phyloP scores from a whole-genome alignment of 1,140 invertebrate genomes.

The Zaprionus kolodkinae region DNA sequence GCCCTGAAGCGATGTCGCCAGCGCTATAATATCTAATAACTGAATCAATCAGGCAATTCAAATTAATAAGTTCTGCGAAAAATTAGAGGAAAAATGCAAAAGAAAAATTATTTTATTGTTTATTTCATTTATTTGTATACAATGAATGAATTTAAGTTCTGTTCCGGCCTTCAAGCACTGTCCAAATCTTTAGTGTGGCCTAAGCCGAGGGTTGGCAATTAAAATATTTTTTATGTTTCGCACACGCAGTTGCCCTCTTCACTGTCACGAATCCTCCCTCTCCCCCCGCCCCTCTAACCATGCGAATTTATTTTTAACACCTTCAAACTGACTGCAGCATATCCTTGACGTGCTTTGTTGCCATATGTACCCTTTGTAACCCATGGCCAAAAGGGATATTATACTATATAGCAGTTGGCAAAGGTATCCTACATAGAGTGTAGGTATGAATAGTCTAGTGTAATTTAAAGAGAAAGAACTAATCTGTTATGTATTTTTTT shows the following conservation, averaged over 20 bases:
- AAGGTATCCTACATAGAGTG: too few relatives aligned
- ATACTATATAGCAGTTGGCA: too few relatives aligned
- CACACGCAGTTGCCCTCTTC: conserved; percentile 43
- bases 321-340: conserved; percentile 54
- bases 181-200: background rate
- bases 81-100: background rate
- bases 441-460: too few relatives aligned
- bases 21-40: conserved; percentile 58
- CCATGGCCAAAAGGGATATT: too few relatives aligned
- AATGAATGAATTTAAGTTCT: conserved; percentile 1
- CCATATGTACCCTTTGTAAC: conserved; percentile 26
- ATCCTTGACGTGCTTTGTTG: conserved; percentile 44
- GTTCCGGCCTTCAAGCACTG: background rate
- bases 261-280: conserved; percentile 16
- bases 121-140: background rate
- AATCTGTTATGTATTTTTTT: too few relatives aligned
- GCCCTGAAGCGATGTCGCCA: conserved; percentile 94
- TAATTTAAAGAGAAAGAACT: too few relatives aligned
- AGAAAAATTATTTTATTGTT: too few relatives aligned
- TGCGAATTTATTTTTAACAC: conserved; percentile 55
- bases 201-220: conserved; percentile 45
- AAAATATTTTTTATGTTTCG: conserved; percentile 72
- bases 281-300: background rate
- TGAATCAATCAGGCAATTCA: background rate
- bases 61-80: background rate